phyloP scores from a whole-genome alignment of 2,888 invertebrate species.

The Folsomia manolachei region DNA sequence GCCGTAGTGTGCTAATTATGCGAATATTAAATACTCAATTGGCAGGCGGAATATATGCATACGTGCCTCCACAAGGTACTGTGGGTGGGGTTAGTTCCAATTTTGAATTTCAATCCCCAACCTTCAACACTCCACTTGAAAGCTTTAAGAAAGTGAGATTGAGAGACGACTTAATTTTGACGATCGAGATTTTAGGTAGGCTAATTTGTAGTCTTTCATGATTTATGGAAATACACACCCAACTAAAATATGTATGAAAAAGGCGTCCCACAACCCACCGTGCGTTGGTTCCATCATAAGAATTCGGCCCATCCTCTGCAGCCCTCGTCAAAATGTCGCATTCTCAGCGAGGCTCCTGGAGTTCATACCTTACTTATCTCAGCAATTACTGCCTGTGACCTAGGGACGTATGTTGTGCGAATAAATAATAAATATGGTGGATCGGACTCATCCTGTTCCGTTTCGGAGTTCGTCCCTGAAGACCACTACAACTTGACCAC shows the following conservation, averaged over 20 bases:
- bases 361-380: conserved; percentile 72
- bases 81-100: not conserved
- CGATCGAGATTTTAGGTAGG: conserved; percentile 37
- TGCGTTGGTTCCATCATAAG: conserved; percentile 31
- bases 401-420: conserved; percentile 69
- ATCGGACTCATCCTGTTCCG: conserved; percentile 22
- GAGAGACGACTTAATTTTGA: conserved; percentile 38
- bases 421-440: conserved; percentile 71
- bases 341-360: conserved; percentile 55
- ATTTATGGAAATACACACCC: not conserved
- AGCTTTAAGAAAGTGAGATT: conserved; percentile 33
- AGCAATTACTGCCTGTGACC: conserved; percentile 69
- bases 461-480: conserved; percentile 13
- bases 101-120: conserved; percentile 25
- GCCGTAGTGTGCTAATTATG: not conserved
- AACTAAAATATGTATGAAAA: too few relatives aligned
- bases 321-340: conserved; percentile 6
- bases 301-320: conserved; percentile 25
- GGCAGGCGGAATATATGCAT: not conserved
- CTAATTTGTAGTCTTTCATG: not conserved
- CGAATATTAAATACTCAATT: not conserved
- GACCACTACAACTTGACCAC: conserved; percentile 23
- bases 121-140: conserved; percentile 17
- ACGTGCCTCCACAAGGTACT: not conserved
- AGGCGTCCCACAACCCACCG: conserved; percentile 23